A percentile compares a stretch with the other conserved stretches of the same genome.
These are phyloP conservation scores for Drosophila phalerata DNA, from an alignment of 2,888 invertebrate species.

Conservation along the genomic window DNA sequence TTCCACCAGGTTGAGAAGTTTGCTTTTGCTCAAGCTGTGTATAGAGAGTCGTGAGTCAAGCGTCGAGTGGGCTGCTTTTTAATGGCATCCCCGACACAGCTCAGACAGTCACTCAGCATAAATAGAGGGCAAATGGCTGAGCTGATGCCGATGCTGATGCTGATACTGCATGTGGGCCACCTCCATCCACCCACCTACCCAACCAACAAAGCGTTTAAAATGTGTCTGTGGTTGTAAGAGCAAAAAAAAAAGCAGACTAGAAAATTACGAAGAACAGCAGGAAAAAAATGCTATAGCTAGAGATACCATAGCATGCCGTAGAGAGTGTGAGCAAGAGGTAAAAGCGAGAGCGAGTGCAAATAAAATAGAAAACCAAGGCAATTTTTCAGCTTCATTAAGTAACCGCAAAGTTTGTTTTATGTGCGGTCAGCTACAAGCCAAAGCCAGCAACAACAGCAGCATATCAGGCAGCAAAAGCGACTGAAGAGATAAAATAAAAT, in stretches of 20 bases:
- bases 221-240: slow-evolving; percentile 52
- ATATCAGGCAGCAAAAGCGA: slow-evolving; percentile 15
- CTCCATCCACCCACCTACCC: background rate
- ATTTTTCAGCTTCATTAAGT: slow-evolving; percentile 79
- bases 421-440: slow-evolving; percentile 62
- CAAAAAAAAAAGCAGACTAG: slow-evolving; percentile 4
- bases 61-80: slow-evolving; percentile 38
- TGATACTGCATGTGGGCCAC: slow-evolving; percentile 32
- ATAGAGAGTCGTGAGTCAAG: slow-evolving; percentile 20
- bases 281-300: slow-evolving; percentile 50
- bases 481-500: slow-evolving; percentile 38
- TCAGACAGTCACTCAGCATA: slow-evolving; percentile 70
- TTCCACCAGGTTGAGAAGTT: slow-evolving; percentile 39
- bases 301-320: slow-evolving; percentile 13
- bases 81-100: slow-evolving; percentile 48
- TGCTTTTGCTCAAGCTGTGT: slow-evolving; percentile 42
- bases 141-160: slow-evolving; percentile 18
- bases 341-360: slow-evolving; percentile 52
- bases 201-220: slow-evolving; percentile 55
- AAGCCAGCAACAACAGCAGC: slow-evolving; percentile 12
- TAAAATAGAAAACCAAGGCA: slow-evolving; percentile 72
- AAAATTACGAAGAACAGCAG: slow-evolving; percentile 27
- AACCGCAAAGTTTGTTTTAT: slow-evolving; percentile 78
- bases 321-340: slow-evolving; percentile 8
- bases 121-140: slow-evolving; percentile 55